Percentiles rank a stretch among this genome's conserved stretches.
phyloP scores from a whole-genome alignment of 2,113 vertebrate genomes.

The Notechis scutatus region DNA sequence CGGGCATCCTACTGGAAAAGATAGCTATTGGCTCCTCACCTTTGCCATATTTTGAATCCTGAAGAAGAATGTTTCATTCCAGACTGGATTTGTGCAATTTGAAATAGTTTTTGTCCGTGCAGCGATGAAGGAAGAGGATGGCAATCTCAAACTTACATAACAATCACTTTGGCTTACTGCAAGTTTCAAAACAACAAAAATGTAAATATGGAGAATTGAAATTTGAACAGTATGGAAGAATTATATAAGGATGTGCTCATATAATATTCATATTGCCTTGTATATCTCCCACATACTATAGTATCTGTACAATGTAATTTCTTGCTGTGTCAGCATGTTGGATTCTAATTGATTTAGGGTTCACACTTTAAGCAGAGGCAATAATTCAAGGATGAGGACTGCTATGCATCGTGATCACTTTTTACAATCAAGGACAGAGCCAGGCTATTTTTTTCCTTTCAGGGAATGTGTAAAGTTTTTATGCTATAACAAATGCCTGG shows the following conservation, averaged over 20 bases:
- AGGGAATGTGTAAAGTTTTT: background rate
- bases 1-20: background rate
- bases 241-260: background rate
- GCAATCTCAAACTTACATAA: conserved; percentile 73
- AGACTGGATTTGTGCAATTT: conserved; percentile 72
- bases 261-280: background rate
- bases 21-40: conserved; percentile 58
- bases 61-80: conserved; percentile 83
- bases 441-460: background rate
- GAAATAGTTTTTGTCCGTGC: conserved; percentile 66
- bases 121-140: conserved; percentile 62
- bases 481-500: background rate
- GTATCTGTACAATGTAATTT: background rate
- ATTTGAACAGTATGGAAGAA: background rate
- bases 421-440: background rate
- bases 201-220: background rate
- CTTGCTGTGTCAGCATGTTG: background rate
- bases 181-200: background rate
- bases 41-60: conserved; percentile 73
- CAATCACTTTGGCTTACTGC: conserved; percentile 72
- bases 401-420: background rate
- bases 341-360: background rate
- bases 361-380: background rate
- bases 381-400: background rate
- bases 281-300: background rate